Evolutionary conservation across 92 coral and sea anemone genomes (phyloP), one percentile per base, ranked within the genome.

Genomic region (Paramuricea clavata): DNA sequence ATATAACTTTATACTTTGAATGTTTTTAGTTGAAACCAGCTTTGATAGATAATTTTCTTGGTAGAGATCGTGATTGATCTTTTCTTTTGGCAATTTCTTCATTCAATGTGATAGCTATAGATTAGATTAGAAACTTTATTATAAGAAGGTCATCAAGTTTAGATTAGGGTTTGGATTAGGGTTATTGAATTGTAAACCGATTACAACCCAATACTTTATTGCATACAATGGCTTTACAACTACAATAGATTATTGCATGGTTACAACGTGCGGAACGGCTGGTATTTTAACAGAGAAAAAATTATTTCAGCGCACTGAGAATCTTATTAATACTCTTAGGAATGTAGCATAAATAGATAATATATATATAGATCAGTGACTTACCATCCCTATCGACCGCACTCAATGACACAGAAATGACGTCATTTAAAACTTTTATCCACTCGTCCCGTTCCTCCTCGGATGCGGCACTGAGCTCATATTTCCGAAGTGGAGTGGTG

Each of bases 361-460:
- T n/a, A n/a, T n/a, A n/a, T n/a, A n/a, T n/a, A n/a, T n/a, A n/a
- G n/a, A n/a, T n/a, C n/a, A n/a, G n/a, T n/a, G n/a, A 15, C 81
- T 71, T 49, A 95, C 99, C 97, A 87, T 86, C 60, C 31, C 87
- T 94, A 74, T 97, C 99, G 22, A 93, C 90, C 15, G 90, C 93
- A 3, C 97, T 93, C 92, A 92, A 89, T 4, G 94, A 88, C 35
- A 81, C 65, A 21, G 86, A 80, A 2, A 97, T 77, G 17, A 94
- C 91, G 33, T 79, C 60, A 12, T 71, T 72, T 1, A 97, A 74
- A 27, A 88, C 97, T 2, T 87, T 83, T 77, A 94, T 76, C 99
- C 99, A 97, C 92, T 91, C 90, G 16, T 85, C 76, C 78, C 94
- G 86, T 67, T 97, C 99, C 68, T 97, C 95, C 49, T 94, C 98